Percentiles rank a stretch among this genome's conserved stretches.
These are phyloP conservation scores for Drosophila nr. perissopoda DNA, from an alignment of 2,888 invertebrate genomes.

Conservation along the genomic window DNA sequence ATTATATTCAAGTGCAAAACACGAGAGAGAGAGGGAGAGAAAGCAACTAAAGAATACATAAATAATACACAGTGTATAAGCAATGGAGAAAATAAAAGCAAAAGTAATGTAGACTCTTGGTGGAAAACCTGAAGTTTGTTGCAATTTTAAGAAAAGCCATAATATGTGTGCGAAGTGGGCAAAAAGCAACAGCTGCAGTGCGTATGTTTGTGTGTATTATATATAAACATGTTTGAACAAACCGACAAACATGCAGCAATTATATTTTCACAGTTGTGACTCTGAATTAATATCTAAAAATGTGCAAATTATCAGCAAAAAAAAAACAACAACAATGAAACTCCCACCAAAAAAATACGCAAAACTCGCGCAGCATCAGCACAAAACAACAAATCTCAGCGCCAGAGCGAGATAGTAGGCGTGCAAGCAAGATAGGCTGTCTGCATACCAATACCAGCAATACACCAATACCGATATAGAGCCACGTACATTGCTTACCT, in stretches of 20 bases:
- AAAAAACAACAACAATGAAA: constrained; percentile 43
- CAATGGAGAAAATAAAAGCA: constrained; percentile 39
- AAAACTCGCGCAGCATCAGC: constrained; percentile 50
- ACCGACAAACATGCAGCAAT: neutral
- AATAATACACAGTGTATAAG: constrained; percentile 9
- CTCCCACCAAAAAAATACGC: constrained; percentile 50
- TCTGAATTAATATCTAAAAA: constrained; percentile 21
- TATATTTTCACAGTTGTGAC: constrained; percentile 9
- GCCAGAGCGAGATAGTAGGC: neutral
- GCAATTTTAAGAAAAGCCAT: constrained; percentile 56
- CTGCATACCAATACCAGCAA: constrained; percentile 20
- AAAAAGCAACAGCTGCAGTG: constrained; percentile 27
- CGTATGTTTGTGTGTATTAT: constrained; percentile 9
- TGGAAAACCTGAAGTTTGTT: constrained; percentile 52
- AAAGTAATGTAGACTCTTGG: constrained; percentile 16
- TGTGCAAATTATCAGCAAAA: constrained; percentile 46
- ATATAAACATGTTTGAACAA: constrained; percentile 26
- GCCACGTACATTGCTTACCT: constrained; percentile 53
- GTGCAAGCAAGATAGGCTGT: constrained; percentile 9
- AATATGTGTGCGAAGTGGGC: constrained; percentile 43
- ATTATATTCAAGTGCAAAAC: constrained; percentile 27
- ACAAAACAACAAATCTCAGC: constrained; percentile 26
- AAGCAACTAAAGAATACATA: constrained; percentile 45
- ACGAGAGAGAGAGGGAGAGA: constrained; percentile 37
- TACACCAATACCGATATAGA: constrained; percentile 16